Evolutionary conservation across 2,888 invertebrate species (phyloP).

Genomic region (Hirtodrosophila confusa): DNA sequence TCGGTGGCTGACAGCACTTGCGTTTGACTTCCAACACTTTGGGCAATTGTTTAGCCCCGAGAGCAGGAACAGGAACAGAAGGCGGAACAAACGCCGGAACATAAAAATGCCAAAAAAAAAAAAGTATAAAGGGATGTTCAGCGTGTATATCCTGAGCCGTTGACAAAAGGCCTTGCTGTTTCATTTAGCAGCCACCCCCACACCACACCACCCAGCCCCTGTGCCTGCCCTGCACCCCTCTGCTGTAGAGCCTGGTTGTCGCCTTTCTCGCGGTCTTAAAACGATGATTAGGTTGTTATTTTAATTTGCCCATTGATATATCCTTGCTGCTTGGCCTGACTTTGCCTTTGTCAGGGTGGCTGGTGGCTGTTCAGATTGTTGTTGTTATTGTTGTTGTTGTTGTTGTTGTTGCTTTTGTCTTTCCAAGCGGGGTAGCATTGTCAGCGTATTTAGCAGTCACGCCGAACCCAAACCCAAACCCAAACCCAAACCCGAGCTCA

Average conservation of each 20-base stretch:
- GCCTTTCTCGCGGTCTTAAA: constrained; percentile 83
- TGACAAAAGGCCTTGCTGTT: constrained; percentile 79
- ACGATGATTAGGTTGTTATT: constrained; percentile 85
- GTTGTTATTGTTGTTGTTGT: constrained; percentile 27
- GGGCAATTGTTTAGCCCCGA: constrained; percentile 75
- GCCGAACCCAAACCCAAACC: constrained; percentile 40
- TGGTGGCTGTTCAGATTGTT: constrained; percentile 55
- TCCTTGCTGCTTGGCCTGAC: constrained; percentile 69
- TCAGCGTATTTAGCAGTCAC: constrained; percentile 80
- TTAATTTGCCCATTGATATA: constrained; percentile 85
- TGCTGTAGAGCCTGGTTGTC: constrained; percentile 49
- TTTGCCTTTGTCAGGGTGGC: constrained; percentile 72
- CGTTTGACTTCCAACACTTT: constrained; percentile 83
- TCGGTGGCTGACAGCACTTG: constrained; percentile 66
- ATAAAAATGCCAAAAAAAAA: constrained; percentile 75
- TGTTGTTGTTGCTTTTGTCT: constrained; percentile 45
- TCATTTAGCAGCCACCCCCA: constrained; percentile 70
- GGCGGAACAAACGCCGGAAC: constrained; percentile 83
- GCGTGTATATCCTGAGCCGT: constrained; percentile 33
- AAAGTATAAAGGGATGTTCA: constrained; percentile 63
- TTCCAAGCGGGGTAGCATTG: constrained; percentile 64
- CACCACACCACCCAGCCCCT: constrained; percentile 21
- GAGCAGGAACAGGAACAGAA: constrained; percentile 80
- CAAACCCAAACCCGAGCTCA: constrained; percentile 47
- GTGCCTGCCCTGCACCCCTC: constrained; percentile 36